Evolutionary conservation across 2,888 invertebrate genomes (phyloP).

Genomic region (Galeopsomyia nigrocyanea): DNA sequence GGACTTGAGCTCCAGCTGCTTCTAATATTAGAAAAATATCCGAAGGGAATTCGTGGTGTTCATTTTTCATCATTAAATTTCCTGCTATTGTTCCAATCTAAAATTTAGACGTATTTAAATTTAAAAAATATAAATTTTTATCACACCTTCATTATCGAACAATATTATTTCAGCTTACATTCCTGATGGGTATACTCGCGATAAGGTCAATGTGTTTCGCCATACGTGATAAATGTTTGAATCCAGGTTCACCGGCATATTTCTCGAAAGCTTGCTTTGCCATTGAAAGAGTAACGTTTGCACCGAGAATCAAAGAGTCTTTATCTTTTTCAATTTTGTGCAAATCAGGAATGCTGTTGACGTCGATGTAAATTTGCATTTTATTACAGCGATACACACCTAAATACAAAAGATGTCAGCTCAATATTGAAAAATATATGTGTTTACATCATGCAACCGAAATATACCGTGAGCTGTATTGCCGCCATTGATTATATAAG

Average conservation of each 20-base stretch:
- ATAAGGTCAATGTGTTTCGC: conserved; percentile 77
- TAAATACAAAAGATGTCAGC: neutral
- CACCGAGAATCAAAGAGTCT: conserved; percentile 70
- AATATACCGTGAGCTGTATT: conserved; percentile 81
- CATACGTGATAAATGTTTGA: conserved; percentile 73
- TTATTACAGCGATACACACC: neutral
- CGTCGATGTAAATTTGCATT: conserved; percentile 68
- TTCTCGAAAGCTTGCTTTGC: conserved; percentile 71
- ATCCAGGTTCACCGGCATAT: conserved; percentile 69
- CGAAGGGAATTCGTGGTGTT: conserved; percentile 78
- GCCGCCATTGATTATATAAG: conserved; percentile 78
- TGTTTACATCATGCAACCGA: neutral
- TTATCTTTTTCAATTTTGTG: conserved; percentile 60
- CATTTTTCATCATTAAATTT: conserved; percentile 79
- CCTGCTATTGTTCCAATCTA: conserved; percentile 79
- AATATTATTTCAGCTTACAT: conserved; percentile 71
- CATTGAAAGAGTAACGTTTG: conserved; percentile 73
- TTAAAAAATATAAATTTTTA: conserved; percentile 36
- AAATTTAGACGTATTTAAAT: conserved; percentile 74
- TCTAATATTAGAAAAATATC: conserved; percentile 77
- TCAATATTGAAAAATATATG: neutral
- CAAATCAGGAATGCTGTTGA: conserved; percentile 70
- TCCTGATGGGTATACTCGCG: conserved; percentile 80
- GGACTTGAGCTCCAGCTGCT: conserved; percentile 73
- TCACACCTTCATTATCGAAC: neutral